phyloP scores from a whole-genome alignment of 2,113 vertebrate genomes.

The Andinoacara biseriatus region DNA sequence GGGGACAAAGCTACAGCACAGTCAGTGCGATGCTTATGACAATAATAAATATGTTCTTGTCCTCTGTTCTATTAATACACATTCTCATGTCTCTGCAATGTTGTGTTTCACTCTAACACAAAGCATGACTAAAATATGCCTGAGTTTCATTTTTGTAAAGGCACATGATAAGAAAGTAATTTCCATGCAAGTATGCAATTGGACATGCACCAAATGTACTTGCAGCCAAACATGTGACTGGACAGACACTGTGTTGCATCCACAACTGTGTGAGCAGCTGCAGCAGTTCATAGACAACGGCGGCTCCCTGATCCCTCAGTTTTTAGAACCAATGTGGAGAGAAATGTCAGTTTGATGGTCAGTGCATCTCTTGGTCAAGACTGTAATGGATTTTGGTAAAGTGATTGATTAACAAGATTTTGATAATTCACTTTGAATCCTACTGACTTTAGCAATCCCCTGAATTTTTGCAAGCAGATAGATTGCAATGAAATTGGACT shows the following conservation, averaged over 20 bases:
- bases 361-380: not conserved
- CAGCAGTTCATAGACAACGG: not conserved
- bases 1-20: not conserved
- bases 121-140: not conserved
- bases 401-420: not conserved
- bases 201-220: not conserved
- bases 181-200: not conserved
- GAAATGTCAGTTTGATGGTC: not conserved
- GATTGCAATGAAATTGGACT: not conserved
- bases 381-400: not conserved
- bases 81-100: too few relatives aligned
- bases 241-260: not conserved
- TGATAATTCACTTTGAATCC: not conserved
- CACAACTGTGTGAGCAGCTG: not conserved
- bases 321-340: not conserved
- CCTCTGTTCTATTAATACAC: too few relatives aligned
- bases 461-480: not conserved
- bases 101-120: not conserved
- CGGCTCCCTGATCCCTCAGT: not conserved
- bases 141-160: conserved; percentile 18
- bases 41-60: not conserved
- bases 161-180: not conserved
- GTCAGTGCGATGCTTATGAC: not conserved
- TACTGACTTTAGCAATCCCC: not conserved
- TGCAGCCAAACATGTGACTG: not conserved